A percentile compares a stretch with the other conserved stretches of the same genome.
Evolutionary conservation across 2,113 vertebrate species (phyloP).

Genomic region (Psammodynastes pulverulentus): DNA sequence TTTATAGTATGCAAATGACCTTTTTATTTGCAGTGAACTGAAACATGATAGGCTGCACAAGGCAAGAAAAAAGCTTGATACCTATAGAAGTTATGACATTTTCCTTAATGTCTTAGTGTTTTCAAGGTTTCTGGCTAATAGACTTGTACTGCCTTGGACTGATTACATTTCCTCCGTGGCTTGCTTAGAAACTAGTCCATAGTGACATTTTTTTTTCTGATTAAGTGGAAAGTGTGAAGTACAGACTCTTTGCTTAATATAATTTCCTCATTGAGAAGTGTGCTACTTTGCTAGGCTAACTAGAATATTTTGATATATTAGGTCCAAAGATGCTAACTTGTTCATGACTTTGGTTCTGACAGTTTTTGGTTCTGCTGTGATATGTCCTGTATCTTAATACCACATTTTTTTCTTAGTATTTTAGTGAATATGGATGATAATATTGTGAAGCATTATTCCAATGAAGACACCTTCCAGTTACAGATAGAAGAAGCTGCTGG

Average conservation of each 20-base stretch:
- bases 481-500: constrained; percentile 88
- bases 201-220: not conserved
- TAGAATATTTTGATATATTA: not conserved
- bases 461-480: constrained; percentile 98
- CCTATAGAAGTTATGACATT: not conserved
- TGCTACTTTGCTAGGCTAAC: not conserved
- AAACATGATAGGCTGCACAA: not conserved
- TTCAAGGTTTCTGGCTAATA: not conserved
- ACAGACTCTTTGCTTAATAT: not conserved
- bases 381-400: not conserved
- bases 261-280: not conserved
- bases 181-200: not conserved
- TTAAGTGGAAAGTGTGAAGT: not conserved
- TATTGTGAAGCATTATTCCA: constrained; percentile 98
- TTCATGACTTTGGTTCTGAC: not conserved
- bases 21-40: not conserved
- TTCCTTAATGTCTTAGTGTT: not conserved
- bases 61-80: not conserved
- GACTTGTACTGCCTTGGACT: not conserved
- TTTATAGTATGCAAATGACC: not conserved
- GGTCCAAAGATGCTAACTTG: not conserved
- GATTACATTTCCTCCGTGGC: not conserved
- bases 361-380: not conserved
- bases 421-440: constrained; percentile 99
- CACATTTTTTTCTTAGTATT: constrained; percentile 74